Evolutionary conservation across 23 tunicate genomes (phyloP).

Genomic region (Phallusia fumigata): DNA sequence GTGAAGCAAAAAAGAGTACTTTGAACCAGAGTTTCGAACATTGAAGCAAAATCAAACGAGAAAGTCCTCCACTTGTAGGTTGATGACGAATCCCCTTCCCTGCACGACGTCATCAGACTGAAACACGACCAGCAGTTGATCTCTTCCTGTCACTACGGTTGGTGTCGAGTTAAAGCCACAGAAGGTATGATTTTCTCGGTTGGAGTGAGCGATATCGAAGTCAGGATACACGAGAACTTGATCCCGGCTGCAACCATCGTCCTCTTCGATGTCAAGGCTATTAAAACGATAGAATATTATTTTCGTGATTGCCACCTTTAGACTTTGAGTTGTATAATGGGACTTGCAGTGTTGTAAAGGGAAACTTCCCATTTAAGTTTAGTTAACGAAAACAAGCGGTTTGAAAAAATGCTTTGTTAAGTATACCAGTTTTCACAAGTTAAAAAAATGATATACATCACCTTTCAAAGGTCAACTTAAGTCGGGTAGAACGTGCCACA

Average conservation of each 20-base stretch:
- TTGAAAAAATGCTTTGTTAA: no score
- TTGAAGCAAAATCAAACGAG: no score
- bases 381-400: no score
- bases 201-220: slow-evolving; percentile 12
- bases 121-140: slow-evolving; percentile 29
- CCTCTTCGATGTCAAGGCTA: slow-evolving; percentile 33
- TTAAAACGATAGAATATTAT: background rate
- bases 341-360: no score
- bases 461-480: slow-evolving; percentile 18
- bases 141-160: background rate
- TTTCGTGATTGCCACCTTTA: no score
- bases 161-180: slow-evolving; percentile 23
- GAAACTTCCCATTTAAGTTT: no score
- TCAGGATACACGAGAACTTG: slow-evolving; percentile 37
- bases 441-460: background rate
- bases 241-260: slow-evolving; percentile 26
- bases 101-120: slow-evolving; percentile 46
- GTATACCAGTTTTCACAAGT: no score
- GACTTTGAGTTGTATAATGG: no score
- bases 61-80: background rate
- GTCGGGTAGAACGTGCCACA: background rate
- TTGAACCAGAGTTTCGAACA: no score
- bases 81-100: slow-evolving; percentile 39
- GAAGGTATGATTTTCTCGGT: background rate
- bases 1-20: no score